Evolutionary conservation across 1,140 invertebrate genomes (phyloP), one percentile per base, ranked within the genome.

Genomic region (Dinothrombium tinctorium): DNA sequence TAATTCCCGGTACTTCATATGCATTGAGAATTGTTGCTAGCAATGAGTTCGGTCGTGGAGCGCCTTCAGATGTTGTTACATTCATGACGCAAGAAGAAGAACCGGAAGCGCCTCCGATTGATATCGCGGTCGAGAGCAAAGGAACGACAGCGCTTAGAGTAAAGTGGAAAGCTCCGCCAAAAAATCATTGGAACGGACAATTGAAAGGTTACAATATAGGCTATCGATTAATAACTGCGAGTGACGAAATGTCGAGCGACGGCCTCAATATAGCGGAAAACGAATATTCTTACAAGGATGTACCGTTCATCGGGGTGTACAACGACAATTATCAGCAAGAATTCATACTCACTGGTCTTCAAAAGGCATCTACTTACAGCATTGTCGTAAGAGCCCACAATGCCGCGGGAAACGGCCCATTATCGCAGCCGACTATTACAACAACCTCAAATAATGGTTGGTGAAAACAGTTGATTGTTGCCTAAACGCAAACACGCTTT

Each of bases 61-160:
- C 82, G 51, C 79, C 84, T 0, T 90, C 83, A 1, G 76, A 82
- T 48, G 77, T 75, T 9, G 76, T 92, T 0, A 82, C 78, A 0
- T 83, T 90, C 40, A 83, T 82, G 36, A 90, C 86, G 24, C 77
- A 82, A 23, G 86, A 94, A 63, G 86, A 92, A 72, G 66, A 6
- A 45, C 57, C 12, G 52, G 48, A 29, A 33, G 45, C 22, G 14
- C 17, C 45, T 19, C 45, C 45, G n/a, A 23, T 40, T 22, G 37
- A 40, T 19, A 37, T 47, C 19, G 25, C 38, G 32, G 49, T 48
- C 2, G 46, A 53, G 26, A 24, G 46, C 6, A 45, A 45, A 41
- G 51, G 52, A 20, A 26, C 51, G 3, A 47, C 49, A 2, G 49
- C 49, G 0, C 33, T 53, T 12, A 41, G 49, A n/a, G 41, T 53